A percentile compares a stretch with the other conserved stretches of the same genome.
Conservation (phyloP, 2,797 vertebrate genomes). For the Nothura maculosa region DNA sequence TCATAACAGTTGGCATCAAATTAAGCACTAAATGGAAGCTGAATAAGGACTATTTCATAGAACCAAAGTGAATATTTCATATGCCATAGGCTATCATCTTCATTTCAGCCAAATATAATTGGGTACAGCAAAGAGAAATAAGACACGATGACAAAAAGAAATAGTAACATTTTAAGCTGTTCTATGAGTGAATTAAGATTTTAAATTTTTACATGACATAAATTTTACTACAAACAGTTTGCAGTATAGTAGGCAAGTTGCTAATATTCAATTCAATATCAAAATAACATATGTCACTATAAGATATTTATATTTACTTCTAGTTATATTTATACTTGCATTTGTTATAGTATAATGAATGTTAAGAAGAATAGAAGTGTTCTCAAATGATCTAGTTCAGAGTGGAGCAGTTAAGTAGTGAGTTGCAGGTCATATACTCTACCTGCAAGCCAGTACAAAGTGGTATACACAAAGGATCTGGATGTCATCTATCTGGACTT, state of each 20-base stretch:
- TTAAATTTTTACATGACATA: neutral
- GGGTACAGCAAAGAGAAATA: neutral
- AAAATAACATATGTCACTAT: neutral
- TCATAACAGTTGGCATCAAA: neutral
- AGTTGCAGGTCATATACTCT: accelerated
- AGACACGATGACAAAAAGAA: neutral
- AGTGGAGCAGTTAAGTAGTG: neutral
- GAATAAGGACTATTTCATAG: neutral
- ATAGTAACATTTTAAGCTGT: neutral
- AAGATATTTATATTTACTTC: neutral
- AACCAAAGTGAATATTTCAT: neutral
- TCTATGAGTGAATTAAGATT: neutral
- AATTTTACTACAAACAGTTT: neutral
- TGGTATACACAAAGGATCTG: neutral
- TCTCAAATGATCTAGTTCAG: neutral
- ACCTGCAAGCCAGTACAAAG: neutral
- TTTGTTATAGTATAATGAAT: accelerated
- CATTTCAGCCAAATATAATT: neutral
- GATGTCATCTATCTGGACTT: too few relatives aligned
- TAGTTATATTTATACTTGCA: neutral
- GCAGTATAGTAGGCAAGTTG: neutral
- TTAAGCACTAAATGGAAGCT: neutral
- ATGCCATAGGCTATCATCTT: neutral
- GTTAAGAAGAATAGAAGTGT: neutral
- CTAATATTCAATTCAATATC: neutral